phyloP scores from a whole-genome alignment of 2,113 vertebrate genomes.

The Danio rerio region GRCz12tu NC_133178.1:5289501-5290000 shows the following conservation, averaged over 20 bases:
- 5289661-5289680: no score
- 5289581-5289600: no score
- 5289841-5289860: neutral
- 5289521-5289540: no score
- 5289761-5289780: neutral
- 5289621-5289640: no score
- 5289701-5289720: no score
- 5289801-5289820: neutral
- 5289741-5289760: neutral
- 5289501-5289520: no score
- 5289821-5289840: neutral
- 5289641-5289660: no score
- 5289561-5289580: no score
- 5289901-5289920: neutral
- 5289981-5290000: no score
- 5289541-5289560: no score
- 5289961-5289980: neutral
- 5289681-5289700: no score
- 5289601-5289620: no score
- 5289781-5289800: neutral
- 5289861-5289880: neutral
- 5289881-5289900: neutral
- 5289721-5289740: neutral
- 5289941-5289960: neutral
- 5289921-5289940: slow-evolving; percentile 6